Evolutionary conservation across 2,888 invertebrate species (phyloP).

Genomic region (Acrobeloides nanus): DNA sequence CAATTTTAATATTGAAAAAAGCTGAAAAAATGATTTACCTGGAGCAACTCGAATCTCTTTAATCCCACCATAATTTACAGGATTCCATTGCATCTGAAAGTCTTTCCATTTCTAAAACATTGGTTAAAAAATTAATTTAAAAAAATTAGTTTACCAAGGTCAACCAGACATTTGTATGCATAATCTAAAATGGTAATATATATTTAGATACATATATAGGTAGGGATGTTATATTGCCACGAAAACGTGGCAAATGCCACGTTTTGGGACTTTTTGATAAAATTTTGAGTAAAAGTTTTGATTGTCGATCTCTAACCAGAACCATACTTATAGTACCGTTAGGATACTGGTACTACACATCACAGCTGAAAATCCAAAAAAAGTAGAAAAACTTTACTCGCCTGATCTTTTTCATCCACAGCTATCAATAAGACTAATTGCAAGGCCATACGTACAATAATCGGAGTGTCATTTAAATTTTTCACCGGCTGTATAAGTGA

Average conservation of each 20-base stretch:
- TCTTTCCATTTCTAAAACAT: constrained; percentile 48
- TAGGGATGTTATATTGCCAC: no score
- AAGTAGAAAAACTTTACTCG: no score
- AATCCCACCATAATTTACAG: constrained; percentile 51
- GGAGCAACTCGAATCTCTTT: constrained; percentile 55
- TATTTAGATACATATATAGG: no score
- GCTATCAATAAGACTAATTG: constrained; percentile 57
- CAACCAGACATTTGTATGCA: constrained; percentile 58
- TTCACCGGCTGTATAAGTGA: constrained; percentile 57
- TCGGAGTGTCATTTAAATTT: constrained; percentile 50
- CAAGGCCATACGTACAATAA: constrained; percentile 47
- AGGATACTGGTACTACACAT: no score
- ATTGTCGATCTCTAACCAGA: no score
- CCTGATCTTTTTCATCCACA: constrained; percentile 57
- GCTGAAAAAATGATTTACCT: constrained; percentile 56
- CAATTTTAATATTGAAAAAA: no score
- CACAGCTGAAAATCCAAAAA: no score
- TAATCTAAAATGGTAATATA: constrained; percentile 36
- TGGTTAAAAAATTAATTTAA: constrained; percentile 8
- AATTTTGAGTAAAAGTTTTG: no score
- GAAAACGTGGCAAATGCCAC: no score
- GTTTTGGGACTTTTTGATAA: no score
- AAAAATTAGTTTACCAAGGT: constrained; percentile 54
- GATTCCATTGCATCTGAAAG: constrained; percentile 52
- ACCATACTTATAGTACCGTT: no score